phyloP scores from a whole-genome alignment of 1,140 invertebrate species.

The Listronotus oregonensis region DNA sequence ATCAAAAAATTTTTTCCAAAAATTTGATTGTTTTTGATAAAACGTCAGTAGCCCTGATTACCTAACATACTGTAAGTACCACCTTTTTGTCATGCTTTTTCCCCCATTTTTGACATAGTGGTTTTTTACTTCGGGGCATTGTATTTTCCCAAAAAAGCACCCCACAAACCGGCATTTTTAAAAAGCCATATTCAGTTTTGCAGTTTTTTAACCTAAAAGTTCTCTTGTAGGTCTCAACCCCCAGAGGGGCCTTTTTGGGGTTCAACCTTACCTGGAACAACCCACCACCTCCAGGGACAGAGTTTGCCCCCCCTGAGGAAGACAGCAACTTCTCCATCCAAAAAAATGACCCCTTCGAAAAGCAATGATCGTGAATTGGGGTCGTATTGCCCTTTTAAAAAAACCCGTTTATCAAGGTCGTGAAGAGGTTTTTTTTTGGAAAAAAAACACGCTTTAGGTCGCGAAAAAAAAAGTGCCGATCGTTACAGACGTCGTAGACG shows the following conservation, averaged over 20 bases:
- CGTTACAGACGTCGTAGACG: conserved; percentile 37
- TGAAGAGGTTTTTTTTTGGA: conserved; percentile 44
- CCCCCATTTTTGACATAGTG: conserved; percentile 17
- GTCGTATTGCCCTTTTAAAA: conserved; percentile 49
- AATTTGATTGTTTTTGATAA: conserved; percentile 2
- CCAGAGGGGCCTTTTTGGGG: conserved; percentile 50
- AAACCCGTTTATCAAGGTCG: conserved; percentile 46
- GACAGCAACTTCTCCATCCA: conserved; percentile 22
- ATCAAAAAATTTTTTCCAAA: conserved; percentile 20
- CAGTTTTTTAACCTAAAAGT: conserved; percentile 55
- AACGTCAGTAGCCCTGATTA: conserved; percentile 37
- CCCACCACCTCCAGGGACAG: conserved; percentile 53
- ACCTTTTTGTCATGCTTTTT: conserved; percentile 1
- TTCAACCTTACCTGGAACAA: conserved; percentile 44
- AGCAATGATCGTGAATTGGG: conserved; percentile 25
- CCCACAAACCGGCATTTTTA: conserved; percentile 33
- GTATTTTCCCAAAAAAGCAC: not conserved
- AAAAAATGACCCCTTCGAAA: conserved; percentile 22
- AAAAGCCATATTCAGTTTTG: conserved; percentile 37
- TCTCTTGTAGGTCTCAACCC: conserved; percentile 53
- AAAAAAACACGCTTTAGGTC: conserved; percentile 29
- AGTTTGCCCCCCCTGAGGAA: conserved; percentile 36
- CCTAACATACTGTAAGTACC: conserved; percentile 39
- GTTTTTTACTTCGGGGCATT: not conserved
- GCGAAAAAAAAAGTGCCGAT: conserved; percentile 48